A percentile compares a stretch with the other conserved stretches of the same genome.
These are phyloP conservation scores for Lipophrys pholis DNA, from an alignment of 2,113 vertebrate species.

Conservation along the genomic window DNA sequence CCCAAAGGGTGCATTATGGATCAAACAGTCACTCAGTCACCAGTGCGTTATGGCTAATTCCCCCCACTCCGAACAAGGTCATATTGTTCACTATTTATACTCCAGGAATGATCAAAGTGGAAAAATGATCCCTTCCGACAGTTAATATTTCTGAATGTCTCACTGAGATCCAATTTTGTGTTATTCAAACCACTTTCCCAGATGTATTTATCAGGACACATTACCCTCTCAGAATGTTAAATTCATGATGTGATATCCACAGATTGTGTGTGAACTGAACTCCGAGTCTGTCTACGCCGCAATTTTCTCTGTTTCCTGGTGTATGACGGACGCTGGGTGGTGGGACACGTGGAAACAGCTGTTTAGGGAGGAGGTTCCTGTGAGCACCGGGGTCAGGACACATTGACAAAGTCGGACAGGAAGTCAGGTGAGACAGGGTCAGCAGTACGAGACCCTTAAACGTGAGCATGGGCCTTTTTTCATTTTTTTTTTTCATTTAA, in stretches of 20 bases:
- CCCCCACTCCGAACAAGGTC: constrained; percentile 54
- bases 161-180: constrained; percentile 37
- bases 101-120: constrained; percentile 53
- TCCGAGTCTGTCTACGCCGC: constrained; percentile 3
- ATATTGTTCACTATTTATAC: constrained; percentile 69
- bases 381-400: constrained; percentile 58
- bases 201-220: constrained; percentile 35
- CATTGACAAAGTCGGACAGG: constrained; percentile 59
- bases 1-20: constrained; percentile 54
- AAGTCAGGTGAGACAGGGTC: constrained; percentile 66
- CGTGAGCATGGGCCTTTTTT: constrained; percentile 9
- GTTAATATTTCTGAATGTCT: constrained; percentile 61
- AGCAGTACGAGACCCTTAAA: background rate
- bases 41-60: constrained; percentile 46
- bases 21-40: constrained; percentile 69
- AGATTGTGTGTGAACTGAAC: constrained; percentile 35
- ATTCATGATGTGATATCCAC: constrained; percentile 50
- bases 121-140: constrained; percentile 51
- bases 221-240: constrained; percentile 38
- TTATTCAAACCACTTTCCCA: constrained; percentile 50
- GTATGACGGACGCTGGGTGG: constrained; percentile 44
- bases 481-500: constrained; percentile 5
- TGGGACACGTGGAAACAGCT: constrained; percentile 72
- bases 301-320: constrained; percentile 47
- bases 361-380: constrained; percentile 78